A percentile compares a stretch with the other conserved stretches of the same genome.
Conservation (phyloP, 2,797 vertebrate genomes). For the Megaceryle alcyon region DNA sequence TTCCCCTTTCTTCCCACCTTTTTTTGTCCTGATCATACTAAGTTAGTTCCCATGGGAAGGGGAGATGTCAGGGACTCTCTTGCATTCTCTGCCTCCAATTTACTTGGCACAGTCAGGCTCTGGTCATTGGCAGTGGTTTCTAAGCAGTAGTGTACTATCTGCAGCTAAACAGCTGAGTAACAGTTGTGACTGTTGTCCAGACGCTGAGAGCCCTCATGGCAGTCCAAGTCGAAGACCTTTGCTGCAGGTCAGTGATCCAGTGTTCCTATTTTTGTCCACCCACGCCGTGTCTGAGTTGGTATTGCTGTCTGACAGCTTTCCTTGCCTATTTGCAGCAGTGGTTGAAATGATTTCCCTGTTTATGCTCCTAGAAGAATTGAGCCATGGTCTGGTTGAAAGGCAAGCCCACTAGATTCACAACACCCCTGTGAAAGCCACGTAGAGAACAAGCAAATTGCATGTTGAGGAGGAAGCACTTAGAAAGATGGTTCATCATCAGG, state of each 20-base stretch:
- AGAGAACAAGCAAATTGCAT: background rate
- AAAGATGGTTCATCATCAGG: background rate
- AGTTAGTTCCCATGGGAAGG: background rate
- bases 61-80: background rate
- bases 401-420: background rate
- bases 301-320: slow-evolving; percentile 32
- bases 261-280: slow-evolving; percentile 60
- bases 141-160: background rate
- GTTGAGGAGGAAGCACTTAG: background rate
- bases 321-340: background rate
- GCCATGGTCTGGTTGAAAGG: background rate
- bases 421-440: background rate
- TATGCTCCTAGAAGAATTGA: background rate
- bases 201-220: slow-evolving; percentile 37
- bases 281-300: background rate
- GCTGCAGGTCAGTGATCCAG: slow-evolving; percentile 54
- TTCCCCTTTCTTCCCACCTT: background rate
- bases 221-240: slow-evolving; percentile 55
- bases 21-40: background rate
- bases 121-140: slow-evolving; percentile 25
- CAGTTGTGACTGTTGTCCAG: slow-evolving; percentile 54
- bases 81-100: background rate
- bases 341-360: background rate
- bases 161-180: slow-evolving; percentile 62
- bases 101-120: background rate